These are phyloP conservation scores for Lasioglossum morio DNA, from an alignment of 2,888 invertebrate species.

Conservation along the genomic window DNA sequence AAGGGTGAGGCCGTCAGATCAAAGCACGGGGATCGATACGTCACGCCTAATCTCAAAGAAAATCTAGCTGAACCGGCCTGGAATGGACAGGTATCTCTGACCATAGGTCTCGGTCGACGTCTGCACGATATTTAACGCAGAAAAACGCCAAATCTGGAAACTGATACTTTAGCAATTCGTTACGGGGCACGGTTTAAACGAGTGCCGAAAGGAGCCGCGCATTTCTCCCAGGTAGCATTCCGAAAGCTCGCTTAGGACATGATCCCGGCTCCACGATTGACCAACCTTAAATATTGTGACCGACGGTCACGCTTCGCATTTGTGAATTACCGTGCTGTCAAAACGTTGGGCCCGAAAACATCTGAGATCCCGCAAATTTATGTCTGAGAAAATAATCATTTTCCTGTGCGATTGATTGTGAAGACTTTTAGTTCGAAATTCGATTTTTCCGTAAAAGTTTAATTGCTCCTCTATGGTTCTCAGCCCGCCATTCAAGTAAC, in stretches of 20 bases:
- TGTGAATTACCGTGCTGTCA: neutral
- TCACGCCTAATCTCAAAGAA: constrained; percentile 40
- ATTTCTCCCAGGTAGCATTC: constrained; percentile 49
- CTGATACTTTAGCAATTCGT: constrained; percentile 53
- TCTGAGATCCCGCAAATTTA: neutral
- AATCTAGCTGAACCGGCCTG: constrained; percentile 41
- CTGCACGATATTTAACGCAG: constrained; percentile 48
- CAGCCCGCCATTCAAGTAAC: neutral
- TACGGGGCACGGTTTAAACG: constrained; percentile 40
- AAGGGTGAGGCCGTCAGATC: neutral
- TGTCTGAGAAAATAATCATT: neutral
- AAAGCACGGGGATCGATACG: constrained; percentile 5
- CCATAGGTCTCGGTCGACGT: constrained; percentile 2
- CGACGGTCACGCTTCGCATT: constrained; percentile 42
- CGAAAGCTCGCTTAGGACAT: constrained; percentile 37
- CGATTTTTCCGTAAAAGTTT: too few species aligned
- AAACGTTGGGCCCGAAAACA: neutral
- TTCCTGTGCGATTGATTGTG: neutral
- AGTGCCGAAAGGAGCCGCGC: constrained; percentile 43
- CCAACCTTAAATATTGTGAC: constrained; percentile 52
- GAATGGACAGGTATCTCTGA: constrained; percentile 31
- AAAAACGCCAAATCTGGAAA: constrained; percentile 37
- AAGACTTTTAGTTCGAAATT: neutral
- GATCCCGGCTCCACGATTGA: constrained; percentile 38
- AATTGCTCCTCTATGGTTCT: neutral